These are phyloP conservation scores for Orthosia gothica DNA, from an alignment of 2,888 invertebrate species.

Conservation along the genomic window DNA sequence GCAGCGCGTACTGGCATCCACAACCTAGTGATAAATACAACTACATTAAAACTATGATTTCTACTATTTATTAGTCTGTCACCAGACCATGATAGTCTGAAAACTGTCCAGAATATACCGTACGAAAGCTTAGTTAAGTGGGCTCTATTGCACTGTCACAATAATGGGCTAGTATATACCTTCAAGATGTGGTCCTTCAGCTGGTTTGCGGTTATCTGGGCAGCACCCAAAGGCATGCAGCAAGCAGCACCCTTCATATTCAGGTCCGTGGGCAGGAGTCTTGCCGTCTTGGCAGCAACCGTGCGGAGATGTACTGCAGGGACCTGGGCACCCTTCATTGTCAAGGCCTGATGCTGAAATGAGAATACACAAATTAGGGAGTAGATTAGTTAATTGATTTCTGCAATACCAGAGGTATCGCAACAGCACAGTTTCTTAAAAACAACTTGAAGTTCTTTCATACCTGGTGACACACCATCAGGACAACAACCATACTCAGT, in stretches of 20 bases:
- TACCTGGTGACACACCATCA: slow-evolving; percentile 93
- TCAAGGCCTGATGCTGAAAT: slow-evolving; percentile 93
- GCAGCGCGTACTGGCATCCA: slow-evolving; percentile 94
- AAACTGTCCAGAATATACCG: neutral
- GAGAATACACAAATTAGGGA: neutral
- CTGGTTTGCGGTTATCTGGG: slow-evolving; percentile 96
- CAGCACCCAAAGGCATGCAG: slow-evolving; percentile 96
- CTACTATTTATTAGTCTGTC: neutral
- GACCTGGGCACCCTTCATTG: slow-evolving; percentile 94
- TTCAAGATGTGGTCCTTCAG: slow-evolving; percentile 95
- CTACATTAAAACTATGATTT: neutral
- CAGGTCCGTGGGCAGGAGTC: slow-evolving; percentile 96
- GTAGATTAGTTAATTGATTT: neutral
- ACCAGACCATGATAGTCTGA: neutral
- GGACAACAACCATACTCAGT: slow-evolving; percentile 94
- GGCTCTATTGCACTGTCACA: neutral
- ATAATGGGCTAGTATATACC: slow-evolving; percentile 80
- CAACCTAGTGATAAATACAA: slow-evolving; percentile 90
- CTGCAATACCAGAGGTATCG: neutral
- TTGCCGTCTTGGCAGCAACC: slow-evolving; percentile 97
- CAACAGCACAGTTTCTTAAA: neutral
- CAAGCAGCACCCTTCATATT: slow-evolving; percentile 96
- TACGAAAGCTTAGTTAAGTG: neutral
- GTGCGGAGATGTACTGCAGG: slow-evolving; percentile 93
- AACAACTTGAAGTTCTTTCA: neutral